A percentile compares a stretch with the other conserved stretches of the same genome.
These are phyloP conservation scores for Crotalus helleri DNA, from an alignment of 2,113 vertebrate species.

Conservation along the genomic window DNA sequence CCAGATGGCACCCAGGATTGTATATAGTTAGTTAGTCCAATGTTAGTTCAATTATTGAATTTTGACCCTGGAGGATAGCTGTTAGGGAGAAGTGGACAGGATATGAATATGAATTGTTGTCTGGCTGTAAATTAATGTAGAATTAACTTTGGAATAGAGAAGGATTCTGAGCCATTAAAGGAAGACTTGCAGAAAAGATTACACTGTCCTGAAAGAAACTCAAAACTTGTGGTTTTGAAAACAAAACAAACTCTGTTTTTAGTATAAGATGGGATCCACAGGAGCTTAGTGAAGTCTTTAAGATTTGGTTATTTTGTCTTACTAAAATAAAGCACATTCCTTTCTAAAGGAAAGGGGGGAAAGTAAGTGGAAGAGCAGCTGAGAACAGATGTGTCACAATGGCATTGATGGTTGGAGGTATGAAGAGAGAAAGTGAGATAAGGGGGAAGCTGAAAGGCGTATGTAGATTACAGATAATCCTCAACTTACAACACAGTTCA, in stretches of 20 bases:
- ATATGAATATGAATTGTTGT: neutral
- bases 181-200: neutral
- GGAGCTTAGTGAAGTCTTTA: neutral
- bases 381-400: neutral
- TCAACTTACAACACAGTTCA: neutral
- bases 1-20: neutral
- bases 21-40: neutral
- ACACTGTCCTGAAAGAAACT: neutral
- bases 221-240: neutral
- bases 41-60: neutral
- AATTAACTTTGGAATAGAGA: neutral
- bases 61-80: neutral
- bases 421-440: neutral
- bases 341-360: neutral
- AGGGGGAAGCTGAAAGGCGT: neutral
- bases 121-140: neutral
- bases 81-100: neutral
- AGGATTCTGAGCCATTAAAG: neutral
- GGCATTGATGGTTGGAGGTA: neutral
- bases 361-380: neutral
- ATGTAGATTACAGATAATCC: neutral
- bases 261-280: neutral
- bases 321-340: neutral
- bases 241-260: neutral
- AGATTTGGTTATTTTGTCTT: neutral